Percentiles rank a stretch among this genome's conserved stretches.
phyloP scores from a whole-genome alignment of 2,797 vertebrate genomes.

The Coregonus sp. region DNA sequence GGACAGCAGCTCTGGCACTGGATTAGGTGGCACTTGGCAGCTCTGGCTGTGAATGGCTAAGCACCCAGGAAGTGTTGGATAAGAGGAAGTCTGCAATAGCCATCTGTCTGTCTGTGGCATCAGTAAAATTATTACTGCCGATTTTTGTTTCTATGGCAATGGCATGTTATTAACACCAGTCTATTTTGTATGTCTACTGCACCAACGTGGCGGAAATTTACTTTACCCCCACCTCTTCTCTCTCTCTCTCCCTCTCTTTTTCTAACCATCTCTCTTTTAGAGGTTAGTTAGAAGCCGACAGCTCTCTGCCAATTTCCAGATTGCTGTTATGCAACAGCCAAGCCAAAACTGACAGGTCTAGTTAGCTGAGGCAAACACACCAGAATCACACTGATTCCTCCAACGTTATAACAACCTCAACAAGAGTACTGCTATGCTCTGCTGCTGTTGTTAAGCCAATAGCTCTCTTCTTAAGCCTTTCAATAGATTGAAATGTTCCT shows the following conservation, averaged over 20 bases:
- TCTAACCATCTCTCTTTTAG: neutral
- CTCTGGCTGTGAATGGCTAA: slow-evolving; percentile 17
- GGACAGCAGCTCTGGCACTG: neutral
- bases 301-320: slow-evolving; percentile 46
- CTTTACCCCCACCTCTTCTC: neutral
- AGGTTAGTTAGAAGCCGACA: neutral
- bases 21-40: neutral
- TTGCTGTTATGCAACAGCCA: slow-evolving; percentile 52
- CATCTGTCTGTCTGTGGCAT: slow-evolving; percentile 9
- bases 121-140: neutral
- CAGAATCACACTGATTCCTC: slow-evolving; percentile 22
- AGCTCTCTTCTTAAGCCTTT: neutral
- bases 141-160: neutral
- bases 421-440: neutral
- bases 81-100: slow-evolving; percentile 4
- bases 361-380: slow-evolving; percentile 33
- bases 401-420: neutral
- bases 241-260: neutral
- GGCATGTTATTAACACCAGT: neutral
- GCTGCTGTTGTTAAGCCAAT: neutral
- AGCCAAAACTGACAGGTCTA: slow-evolving; percentile 26
- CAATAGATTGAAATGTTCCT: neutral
- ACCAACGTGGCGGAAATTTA: neutral
- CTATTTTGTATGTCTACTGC: neutral
- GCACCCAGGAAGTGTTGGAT: neutral